Evolutionary conservation across 2,797 vertebrate genomes (phyloP), one percentile per base, ranked within the genome.

Genomic region (Hoplostethus mediterraneus): DNA sequence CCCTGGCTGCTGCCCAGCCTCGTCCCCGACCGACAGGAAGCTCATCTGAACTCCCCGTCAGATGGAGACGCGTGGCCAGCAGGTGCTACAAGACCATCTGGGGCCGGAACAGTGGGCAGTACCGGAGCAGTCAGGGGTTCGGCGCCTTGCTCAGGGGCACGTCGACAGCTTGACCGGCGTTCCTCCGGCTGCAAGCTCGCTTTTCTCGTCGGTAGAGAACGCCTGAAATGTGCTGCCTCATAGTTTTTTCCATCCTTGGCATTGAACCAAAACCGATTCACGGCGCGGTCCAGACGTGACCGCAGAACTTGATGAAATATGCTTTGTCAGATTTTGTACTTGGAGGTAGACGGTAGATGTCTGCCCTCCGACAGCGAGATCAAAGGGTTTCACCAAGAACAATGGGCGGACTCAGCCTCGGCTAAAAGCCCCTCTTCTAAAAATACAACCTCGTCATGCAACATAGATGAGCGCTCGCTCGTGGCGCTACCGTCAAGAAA

Each of bases 401-500:
- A 87, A 73, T 83, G 21, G 62, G 69, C 65, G 67, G 73, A 63
- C 79, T 76, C 77, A 62, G 69, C 36, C 55, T 69, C 14, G 49
- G 67, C 75, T 86, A 74, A 86, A 86, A 86, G 84, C 76, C 44
- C 17, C 49, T 45, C 53, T 21, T 86, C 93, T 94, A 94, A 92
- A 94, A 94, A 94, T 94, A 94, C 56, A 60, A 58, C 48, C 44
- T 68, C 79, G 71, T 78, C 86, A 93, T 94, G 87, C 90, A 94
- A 87, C 86, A 93, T 94, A 81, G 86, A 94, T 94, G 90, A 93
- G 88, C 21, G 73, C 57, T 42, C 64, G 81, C 83, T 83, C 51
- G 21, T 70, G 71, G 87, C 77, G 77, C 73, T 75, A 47, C 21
- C 85, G 88, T 88, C 87, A 88, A 75, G 78, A 84, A 83, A 84